These are phyloP conservation scores for Calliphora vicina DNA, from an alignment of 1,140 invertebrate genomes.

Conservation along the genomic window DNA sequence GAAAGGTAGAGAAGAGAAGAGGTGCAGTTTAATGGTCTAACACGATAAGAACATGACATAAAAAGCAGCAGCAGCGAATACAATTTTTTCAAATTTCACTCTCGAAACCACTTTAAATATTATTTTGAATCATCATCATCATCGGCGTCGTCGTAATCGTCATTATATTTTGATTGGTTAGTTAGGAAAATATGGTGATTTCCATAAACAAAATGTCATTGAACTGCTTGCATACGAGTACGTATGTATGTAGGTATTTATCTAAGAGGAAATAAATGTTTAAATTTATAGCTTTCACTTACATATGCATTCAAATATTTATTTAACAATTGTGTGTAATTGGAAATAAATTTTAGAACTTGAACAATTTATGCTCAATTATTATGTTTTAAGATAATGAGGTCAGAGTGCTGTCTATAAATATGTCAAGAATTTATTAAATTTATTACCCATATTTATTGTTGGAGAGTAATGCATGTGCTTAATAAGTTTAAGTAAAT, in stretches of 20 bases:
- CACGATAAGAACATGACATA: slow-evolving; percentile 13
- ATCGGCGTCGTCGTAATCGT: neutral
- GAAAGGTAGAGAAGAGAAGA: neutral
- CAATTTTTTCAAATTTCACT: neutral
- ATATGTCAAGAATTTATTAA: too few relatives aligned
- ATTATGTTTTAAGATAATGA: too few relatives aligned
- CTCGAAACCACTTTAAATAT: neutral
- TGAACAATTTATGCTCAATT: too few relatives aligned
- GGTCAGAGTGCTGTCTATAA: too few relatives aligned
- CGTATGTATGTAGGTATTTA: too few relatives aligned
- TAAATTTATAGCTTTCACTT: neutral
- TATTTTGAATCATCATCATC: neutral
- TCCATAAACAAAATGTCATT: neutral
- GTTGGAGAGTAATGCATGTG: too few relatives aligned
- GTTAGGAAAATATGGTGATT: neutral
- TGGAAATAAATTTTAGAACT: too few relatives aligned
- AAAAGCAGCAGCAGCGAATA: neutral
- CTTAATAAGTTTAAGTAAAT: too few relatives aligned
- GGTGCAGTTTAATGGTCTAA: neutral
- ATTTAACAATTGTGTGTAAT: too few relatives aligned
- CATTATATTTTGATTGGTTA: neutral
- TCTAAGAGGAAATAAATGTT: too few relatives aligned
- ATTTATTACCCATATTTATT: too few relatives aligned
- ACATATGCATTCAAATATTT: too few relatives aligned
- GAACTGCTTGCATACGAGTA: neutral